phyloP scores from a whole-genome alignment of 2,113 vertebrate species.

The Vimba vimba region DNA sequence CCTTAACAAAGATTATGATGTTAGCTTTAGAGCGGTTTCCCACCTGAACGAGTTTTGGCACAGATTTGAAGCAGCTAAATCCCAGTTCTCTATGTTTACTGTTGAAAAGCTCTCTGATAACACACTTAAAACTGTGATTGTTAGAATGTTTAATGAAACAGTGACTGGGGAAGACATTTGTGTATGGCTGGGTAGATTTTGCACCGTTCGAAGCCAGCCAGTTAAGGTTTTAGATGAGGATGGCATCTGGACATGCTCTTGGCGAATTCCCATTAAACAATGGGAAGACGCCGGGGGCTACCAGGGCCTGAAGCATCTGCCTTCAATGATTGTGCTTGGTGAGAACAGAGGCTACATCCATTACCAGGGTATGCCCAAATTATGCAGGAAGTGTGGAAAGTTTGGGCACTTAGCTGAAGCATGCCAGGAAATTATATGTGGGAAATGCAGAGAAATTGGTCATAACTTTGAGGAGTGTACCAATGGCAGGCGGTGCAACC shows the following conservation, averaged over 20 bases:
- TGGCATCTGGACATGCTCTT: not conserved
- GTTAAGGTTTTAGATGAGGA: not conserved
- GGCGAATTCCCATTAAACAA: not conserved
- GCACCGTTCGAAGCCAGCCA: not conserved
- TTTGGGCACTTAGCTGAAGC: no score
- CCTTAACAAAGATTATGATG: not conserved
- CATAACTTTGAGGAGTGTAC: no score
- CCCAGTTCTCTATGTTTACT: not conserved
- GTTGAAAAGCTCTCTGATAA: not conserved
- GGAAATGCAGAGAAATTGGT: no score
- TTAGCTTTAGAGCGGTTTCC: not conserved
- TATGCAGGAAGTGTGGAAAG: no score
- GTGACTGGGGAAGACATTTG: not conserved
- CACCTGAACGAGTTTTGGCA: not conserved
- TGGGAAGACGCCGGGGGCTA: no score
- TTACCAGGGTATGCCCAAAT: no score
- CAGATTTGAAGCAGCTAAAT: not conserved
- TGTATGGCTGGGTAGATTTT: no score
- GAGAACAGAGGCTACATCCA: no score
- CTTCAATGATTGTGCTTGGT: no score
- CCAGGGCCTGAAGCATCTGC: no score
- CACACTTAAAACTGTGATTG: constrained; percentile 1
- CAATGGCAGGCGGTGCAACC: no score
- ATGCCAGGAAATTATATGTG: no score
- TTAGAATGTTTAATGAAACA: constrained; percentile 45